Conservation (phyloP, 2,797 vertebrate species). For the Crocodylus rhombifer region DNA sequence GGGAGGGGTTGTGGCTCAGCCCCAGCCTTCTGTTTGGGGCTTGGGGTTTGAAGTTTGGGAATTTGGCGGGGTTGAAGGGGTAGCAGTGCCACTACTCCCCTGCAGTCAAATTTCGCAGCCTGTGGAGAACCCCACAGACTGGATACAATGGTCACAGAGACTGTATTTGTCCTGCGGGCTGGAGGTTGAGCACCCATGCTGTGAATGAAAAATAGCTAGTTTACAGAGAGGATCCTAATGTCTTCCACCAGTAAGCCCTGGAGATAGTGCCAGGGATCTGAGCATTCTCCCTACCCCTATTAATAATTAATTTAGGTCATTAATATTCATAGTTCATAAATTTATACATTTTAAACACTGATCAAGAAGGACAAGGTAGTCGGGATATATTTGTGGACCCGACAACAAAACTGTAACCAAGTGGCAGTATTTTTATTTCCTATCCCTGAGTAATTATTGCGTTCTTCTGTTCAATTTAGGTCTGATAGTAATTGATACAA, state of each 20-base stretch:
- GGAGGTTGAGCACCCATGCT: neutral
- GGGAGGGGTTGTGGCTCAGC: no score
- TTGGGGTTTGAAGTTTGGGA: no score
- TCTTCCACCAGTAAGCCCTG: constrained; percentile 17
- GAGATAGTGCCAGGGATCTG: neutral
- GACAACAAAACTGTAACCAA: constrained; percentile 28
- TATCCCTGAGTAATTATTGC: constrained; percentile 64
- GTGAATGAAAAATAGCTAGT: neutral
- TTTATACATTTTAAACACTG: neutral
- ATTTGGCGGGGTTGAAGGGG: no score
- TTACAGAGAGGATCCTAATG: neutral
- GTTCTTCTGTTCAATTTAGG: constrained; percentile 45
- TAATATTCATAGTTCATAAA: neutral
- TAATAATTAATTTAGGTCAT: neutral
- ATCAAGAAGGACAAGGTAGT: constrained; percentile 22
- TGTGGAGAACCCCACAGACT: no score
- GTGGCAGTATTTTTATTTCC: constrained; percentile 42
- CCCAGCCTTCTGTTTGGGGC: no score
- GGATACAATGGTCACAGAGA: no score
- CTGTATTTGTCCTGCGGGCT: no score
- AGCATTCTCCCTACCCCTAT: neutral
- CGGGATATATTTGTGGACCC: constrained; percentile 18
- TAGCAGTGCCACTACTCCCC: no score
- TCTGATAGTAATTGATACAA: constrained; percentile 47
- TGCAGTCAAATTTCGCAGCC: no score